Base-by-base conservation (phyloP, 1,140 invertebrate species). In the Formica exsecta region DNA sequence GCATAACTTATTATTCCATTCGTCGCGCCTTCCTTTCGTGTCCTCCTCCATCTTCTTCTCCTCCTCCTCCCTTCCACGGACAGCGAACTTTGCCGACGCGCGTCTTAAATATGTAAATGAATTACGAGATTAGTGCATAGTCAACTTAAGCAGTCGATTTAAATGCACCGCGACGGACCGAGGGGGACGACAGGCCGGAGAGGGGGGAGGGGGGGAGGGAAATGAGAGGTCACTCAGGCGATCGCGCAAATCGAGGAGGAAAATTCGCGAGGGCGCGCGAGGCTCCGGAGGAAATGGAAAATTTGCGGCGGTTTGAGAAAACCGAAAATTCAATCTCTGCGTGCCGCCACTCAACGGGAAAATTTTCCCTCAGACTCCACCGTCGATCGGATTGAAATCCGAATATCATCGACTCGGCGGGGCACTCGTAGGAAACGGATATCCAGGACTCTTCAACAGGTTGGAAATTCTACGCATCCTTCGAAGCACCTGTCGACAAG, bases 101-200 rank as follows among this genome's bases (percentile, higher is more conserved):
- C 64, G 73, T 59, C 70, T 91, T 77, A 88, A 87, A 57, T 70
- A 90, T 90, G 90, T 88, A 91, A 91, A 91, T 90, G 89, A 86
- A 91, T 91, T 86, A 91, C 84, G 86, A 88, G 90, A 91, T 91
- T 90, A 91, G 90, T 85, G 70, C 80, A 88, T 70, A 66, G 85
- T 48, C 77, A 64, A 85, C 84, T 91, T 90, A 89, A 91, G 79
- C 87, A 87, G 89, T 90, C 90, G 86, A 90, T 90, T 91, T 90
- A 91, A 90, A 91, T 91, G 86, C 90, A 90, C 64, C 62, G 64
- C 44, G 74, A n/a, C 41, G 61, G 61, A 89, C 86, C 2, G 44
- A 77, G 44, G 22, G 41, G 3, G 22, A 13, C 48, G 44, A 22
- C 32, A 19, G 25, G 54, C 1, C 3, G 73, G 8, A 19, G 62